Conservation (phyloP, 2,888 invertebrate species). For the Tubiluchus corallicola region DNA sequence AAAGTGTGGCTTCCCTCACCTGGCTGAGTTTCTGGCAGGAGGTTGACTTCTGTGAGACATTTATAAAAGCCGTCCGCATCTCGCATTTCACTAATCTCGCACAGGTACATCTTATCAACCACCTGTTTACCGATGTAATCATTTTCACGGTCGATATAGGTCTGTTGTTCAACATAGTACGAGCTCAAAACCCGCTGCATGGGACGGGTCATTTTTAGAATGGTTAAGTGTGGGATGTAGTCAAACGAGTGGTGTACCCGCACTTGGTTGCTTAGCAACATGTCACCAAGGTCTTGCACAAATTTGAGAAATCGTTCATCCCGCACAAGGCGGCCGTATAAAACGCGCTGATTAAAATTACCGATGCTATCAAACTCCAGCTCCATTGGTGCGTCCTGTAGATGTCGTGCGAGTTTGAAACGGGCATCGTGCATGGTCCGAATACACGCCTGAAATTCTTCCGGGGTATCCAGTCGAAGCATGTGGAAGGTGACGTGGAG, state of each 20-base stretch:
- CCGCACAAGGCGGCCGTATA: conserved; percentile 26
- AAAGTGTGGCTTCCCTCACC: too few relatives aligned
- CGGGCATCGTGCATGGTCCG: conserved; percentile 15
- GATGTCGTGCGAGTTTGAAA: conserved; percentile 16
- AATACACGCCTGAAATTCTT: conserved; percentile 11
- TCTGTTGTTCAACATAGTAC: conserved; percentile 22
- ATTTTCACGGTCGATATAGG: conserved; percentile 23
- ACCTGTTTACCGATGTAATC: conserved; percentile 24
- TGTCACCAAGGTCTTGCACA: conserved; percentile 20
- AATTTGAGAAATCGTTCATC: conserved; percentile 22
- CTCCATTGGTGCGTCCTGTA: conserved; percentile 16
- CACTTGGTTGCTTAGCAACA: conserved; percentile 21
- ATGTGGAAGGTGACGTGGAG: conserved; percentile 30
- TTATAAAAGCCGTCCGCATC: conserved; percentile 28
- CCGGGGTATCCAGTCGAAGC: conserved; percentile 24
- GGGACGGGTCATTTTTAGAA: conserved; percentile 28
- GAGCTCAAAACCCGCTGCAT: conserved; percentile 20
- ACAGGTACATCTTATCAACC: conserved; percentile 25
- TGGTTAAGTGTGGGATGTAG: conserved; percentile 31
- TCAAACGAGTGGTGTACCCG: conserved; percentile 27
- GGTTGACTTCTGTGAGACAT: conserved; percentile 13
- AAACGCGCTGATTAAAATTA: conserved; percentile 27
- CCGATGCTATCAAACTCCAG: conserved; percentile 22
- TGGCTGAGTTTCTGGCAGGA: too few relatives aligned
- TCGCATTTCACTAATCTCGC: conserved; percentile 25